Evolutionary conservation across 2,113 vertebrate species (phyloP), one percentile per base, ranked within the genome.

Genomic region (Geothlypis trichas): DNA sequence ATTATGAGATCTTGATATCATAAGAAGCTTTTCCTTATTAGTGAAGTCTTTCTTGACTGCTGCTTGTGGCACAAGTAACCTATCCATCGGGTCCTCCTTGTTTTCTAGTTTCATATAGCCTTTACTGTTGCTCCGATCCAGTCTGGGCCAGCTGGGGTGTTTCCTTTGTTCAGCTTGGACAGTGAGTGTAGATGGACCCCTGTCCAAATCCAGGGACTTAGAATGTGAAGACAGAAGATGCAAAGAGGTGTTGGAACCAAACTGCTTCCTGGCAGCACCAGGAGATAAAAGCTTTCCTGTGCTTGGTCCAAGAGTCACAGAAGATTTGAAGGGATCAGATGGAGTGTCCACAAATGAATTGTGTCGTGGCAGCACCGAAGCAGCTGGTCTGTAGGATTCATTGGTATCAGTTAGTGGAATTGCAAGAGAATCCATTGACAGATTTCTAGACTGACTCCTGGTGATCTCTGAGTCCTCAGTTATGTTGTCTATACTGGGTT

Each of bases 1-100:
- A 91, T 99, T 99, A 63, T 99, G 99, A 31, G 99, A 99, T 93
- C 99, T 98, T 31, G 99, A 99, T 89, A 99, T 99, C 99, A 99
- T 99, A 52, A 99, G 98, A 84, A 99, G 98, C 95, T 99, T 99
- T 95, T 99, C 99, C 39, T 99, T 99, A 96, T 99, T 99, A 57
- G 99, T 99, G 81, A 99, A 99, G 97, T 99, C 99, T 31, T 98
- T 98, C 91, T 98, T 99, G 17, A 71, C 95, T 3, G 97, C 74
- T 35, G 65, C 89, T 13, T 98, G 97, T 41, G 98, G 97, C 13
- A 99, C 98, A 65, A 98, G 97, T 90, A 98, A 89, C 49, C 98
- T 98, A 90, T 99, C 99, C 98, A 98, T 98, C 0, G 98, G 99
- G 89, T 99, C 99, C 89, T 99, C 99, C 93, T 99, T 98, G 97